Percentiles rank a stretch among this genome's conserved stretches.
Conservation (phyloP, 2,888 invertebrate genomes). For the Tethea ocularis region DNA sequence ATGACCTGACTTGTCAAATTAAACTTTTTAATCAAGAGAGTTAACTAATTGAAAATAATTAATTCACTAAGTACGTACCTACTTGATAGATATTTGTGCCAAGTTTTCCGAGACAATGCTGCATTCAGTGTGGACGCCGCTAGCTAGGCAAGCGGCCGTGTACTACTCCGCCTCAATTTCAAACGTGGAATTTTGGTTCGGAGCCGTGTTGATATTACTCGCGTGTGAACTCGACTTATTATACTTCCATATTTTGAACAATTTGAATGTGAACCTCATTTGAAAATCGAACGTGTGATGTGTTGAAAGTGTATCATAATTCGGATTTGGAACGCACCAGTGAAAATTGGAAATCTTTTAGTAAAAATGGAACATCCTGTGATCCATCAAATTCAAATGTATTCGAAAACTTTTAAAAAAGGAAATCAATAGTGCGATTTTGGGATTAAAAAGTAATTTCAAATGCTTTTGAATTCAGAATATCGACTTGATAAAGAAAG, state of each 20-base stretch:
- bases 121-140: slow-evolving; percentile 67
- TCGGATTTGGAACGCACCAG: background rate
- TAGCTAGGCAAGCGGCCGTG: slow-evolving; percentile 58
- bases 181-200: slow-evolving; percentile 76
- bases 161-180: slow-evolving; percentile 57
- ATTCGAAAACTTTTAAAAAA: background rate
- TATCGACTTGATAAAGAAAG: background rate
- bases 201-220: slow-evolving; percentile 64
- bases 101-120: slow-evolving; percentile 47
- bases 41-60: background rate
- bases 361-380: too few relatives aligned
- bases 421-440: background rate
- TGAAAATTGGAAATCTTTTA: background rate
- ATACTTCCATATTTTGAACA: slow-evolving; percentile 66
- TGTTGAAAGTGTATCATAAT: background rate
- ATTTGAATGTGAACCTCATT: slow-evolving; percentile 30
- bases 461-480: background rate
- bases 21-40: background rate
- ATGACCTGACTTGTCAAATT: slow-evolving; percentile 10
- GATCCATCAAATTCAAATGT: too few relatives aligned
- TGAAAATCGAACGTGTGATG: slow-evolving; percentile 10
- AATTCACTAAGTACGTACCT: background rate
- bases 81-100: slow-evolving; percentile 18
- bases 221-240: slow-evolving; percentile 80
- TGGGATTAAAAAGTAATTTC: background rate